Conservation (phyloP, 2,113 vertebrate genomes). For the Osmerus mordax region DNA sequence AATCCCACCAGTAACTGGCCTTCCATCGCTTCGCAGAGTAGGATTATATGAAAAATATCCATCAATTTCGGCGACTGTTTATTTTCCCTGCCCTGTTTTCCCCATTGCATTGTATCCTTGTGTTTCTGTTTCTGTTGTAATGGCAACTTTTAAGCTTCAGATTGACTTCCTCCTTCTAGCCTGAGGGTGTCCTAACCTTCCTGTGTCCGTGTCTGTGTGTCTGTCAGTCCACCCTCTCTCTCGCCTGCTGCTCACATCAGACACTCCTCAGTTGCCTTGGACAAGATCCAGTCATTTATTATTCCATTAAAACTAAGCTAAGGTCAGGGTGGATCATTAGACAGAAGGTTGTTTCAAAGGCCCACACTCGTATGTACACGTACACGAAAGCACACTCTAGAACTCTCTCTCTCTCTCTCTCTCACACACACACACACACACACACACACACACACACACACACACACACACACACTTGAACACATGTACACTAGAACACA, state of each 20-base stretch:
- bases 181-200: background rate
- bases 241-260: background rate
- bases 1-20: background rate
- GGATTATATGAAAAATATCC: no score
- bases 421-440: background rate
- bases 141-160: no score
- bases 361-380: no score
- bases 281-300: conserved; percentile 68
- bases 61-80: no score
- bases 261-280: conserved; percentile 35
- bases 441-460: background rate
- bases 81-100: no score
- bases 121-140: no score
- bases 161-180: no score
- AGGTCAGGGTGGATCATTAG: conserved; percentile 60
- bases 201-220: background rate
- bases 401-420: no score
- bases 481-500: background rate
- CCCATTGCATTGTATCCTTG: no score
- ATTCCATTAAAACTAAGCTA: conserved; percentile 61
- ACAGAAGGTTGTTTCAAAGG: conserved; percentile 57
- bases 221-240: background rate
- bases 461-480: background rate
- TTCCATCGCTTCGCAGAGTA: no score
- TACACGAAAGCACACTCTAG: background rate